phyloP scores from a whole-genome alignment of 2,113 vertebrate genomes.

The Triplophysa tibetana region DNA sequence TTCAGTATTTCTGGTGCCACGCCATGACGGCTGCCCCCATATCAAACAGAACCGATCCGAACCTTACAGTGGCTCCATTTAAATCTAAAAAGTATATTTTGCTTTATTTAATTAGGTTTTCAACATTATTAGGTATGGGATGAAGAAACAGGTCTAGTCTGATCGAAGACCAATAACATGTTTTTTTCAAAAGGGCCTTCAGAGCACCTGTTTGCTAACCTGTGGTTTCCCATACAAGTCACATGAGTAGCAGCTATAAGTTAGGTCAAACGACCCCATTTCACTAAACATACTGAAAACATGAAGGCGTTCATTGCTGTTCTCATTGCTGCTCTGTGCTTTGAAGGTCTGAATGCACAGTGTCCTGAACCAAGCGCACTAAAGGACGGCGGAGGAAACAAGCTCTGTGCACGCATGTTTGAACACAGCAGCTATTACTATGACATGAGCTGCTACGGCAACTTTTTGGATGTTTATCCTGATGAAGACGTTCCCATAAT shows the following conservation, averaged over 20 bases:
- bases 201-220: constrained; percentile 10
- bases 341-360: constrained; percentile 44
- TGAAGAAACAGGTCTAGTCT: too few species aligned
- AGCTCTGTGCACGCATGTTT: constrained; percentile 70
- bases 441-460: constrained; percentile 69
- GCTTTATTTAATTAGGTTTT: too few species aligned
- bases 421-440: constrained; percentile 70
- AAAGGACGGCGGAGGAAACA: constrained; percentile 33
- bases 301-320: constrained; percentile 52
- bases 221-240: constrained; percentile 34
- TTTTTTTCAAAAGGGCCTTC: background rate
- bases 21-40: too few species aligned
- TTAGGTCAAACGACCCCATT: background rate
- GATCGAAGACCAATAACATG: too few species aligned
- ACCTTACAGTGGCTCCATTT: too few species aligned
- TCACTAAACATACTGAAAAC: constrained; percentile 7
- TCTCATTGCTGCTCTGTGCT: constrained; percentile 51
- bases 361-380: constrained; percentile 63
- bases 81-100: too few species aligned
- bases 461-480: constrained; percentile 25
- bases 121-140: too few species aligned
- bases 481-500: constrained; percentile 68
- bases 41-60: too few species aligned
- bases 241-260: background rate
- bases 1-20: too few species aligned